phyloP scores from a whole-genome alignment of 2,113 vertebrate species.

The Anolis carolinensis region DNA sequence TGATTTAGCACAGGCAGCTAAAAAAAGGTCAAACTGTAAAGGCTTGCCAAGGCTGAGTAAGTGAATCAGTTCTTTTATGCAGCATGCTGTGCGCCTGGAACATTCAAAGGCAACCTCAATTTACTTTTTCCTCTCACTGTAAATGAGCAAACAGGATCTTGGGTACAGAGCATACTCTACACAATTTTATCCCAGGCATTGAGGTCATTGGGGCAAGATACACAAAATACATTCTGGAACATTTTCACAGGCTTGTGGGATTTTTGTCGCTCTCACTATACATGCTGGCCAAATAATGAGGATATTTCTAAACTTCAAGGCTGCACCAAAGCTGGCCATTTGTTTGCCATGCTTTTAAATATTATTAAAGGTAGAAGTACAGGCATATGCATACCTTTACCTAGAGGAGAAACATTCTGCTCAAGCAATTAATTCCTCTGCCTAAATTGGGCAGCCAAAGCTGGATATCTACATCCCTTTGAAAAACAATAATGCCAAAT shows the following conservation, averaged over 20 bases:
- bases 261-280: not conserved
- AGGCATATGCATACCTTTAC: not conserved
- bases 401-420: not conserved
- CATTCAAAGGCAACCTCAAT: not conserved
- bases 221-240: not conserved
- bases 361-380: not conserved
- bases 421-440: not conserved
- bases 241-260: not conserved
- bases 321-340: slow-evolving; percentile 1
- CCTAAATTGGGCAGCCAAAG: not conserved
- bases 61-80: slow-evolving; percentile 35
- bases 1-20: slow-evolving; percentile 56
- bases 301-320: slow-evolving; percentile 2
- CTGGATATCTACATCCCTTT: not conserved
- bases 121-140: not conserved
- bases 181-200: not conserved
- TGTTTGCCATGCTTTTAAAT: not conserved
- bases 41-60: slow-evolving; percentile 43
- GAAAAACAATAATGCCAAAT: not conserved
- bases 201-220: not conserved
- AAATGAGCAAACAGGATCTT: slow-evolving; percentile 1
- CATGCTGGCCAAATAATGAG: not conserved
- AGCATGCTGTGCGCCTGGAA: accelerated
- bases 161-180: not conserved
- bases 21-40: slow-evolving; percentile 22